These are phyloP conservation scores for Tenthredo livida DNA, from an alignment of 2,888 invertebrate genomes.

Conservation along the genomic window DNA sequence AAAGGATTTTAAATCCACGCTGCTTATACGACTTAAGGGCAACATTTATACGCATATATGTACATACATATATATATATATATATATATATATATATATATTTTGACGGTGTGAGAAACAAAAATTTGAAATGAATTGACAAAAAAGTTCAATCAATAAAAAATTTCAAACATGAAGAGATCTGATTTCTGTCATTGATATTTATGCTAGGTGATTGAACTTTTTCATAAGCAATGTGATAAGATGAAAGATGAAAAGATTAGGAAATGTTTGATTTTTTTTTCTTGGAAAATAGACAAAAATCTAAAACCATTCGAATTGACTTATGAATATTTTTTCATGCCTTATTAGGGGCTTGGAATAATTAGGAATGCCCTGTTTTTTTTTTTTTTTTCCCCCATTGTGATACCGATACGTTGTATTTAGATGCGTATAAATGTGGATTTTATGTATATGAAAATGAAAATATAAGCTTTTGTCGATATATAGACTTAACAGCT, in stretches of 20 bases:
- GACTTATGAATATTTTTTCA: not conserved
- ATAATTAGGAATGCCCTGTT: not conserved
- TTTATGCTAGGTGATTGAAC: not conserved
- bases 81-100: too few relatives aligned
- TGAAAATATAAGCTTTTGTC: not conserved
- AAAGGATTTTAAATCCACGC: not conserved
- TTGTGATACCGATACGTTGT: conserved; percentile 30
- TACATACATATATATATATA: too few relatives aligned
- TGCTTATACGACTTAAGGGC: not conserved
- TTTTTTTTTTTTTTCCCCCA: not conserved
- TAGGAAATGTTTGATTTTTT: not conserved
- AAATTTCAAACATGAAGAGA: not conserved
- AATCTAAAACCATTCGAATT: not conserved
- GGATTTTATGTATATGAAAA: not conserved
- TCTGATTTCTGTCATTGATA: not conserved
- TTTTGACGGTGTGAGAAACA: too few relatives aligned
- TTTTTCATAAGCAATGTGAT: not conserved
- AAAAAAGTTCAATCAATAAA: too few relatives aligned
- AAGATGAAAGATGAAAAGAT: not conserved
- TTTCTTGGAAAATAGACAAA: not conserved
- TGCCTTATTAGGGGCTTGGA: not conserved
- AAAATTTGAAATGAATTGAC: too few relatives aligned
- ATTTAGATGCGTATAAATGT: conserved; percentile 13
- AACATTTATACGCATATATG: not conserved
- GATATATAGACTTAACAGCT: not conserved